A percentile compares a stretch with the other conserved stretches of the same genome.
phyloP scores from a whole-genome alignment of 1,140 invertebrate species.

The Propsilocerus akamusi region DNA sequence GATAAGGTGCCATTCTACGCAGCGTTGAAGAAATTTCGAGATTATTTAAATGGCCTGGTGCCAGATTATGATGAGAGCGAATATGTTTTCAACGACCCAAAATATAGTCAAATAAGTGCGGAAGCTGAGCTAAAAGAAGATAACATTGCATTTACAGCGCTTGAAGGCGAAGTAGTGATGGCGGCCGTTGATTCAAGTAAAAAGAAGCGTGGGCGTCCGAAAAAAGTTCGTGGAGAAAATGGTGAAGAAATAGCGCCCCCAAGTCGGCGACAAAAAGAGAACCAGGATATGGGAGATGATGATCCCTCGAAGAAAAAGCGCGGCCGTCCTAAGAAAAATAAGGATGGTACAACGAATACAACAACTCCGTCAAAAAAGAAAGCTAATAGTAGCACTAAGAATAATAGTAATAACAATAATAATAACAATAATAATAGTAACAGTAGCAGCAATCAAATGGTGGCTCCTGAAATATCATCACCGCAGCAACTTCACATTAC shows the following conservation, averaged over 20 bases:
- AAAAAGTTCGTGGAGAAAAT: slow-evolving; percentile 61
- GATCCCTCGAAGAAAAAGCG: slow-evolving; percentile 51
- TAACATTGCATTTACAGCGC: slow-evolving; percentile 9
- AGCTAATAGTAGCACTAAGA: slow-evolving; percentile 23
- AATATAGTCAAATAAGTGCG: slow-evolving; percentile 35
- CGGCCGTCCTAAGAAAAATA: slow-evolving; percentile 67
- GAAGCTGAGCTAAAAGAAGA: slow-evolving; percentile 29
- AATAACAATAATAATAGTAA: slow-evolving; percentile 16
- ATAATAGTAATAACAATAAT: slow-evolving; percentile 14
- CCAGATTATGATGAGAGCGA: slow-evolving; percentile 76
- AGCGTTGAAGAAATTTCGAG: slow-evolving; percentile 84
- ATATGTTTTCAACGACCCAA: slow-evolving; percentile 72
- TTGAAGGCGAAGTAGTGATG: background rate
- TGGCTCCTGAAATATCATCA: background rate
- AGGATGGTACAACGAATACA: slow-evolving; percentile 24
- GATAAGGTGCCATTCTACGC: slow-evolving; percentile 96
- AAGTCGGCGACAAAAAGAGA: slow-evolving; percentile 7
- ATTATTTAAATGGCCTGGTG: slow-evolving; percentile 84
- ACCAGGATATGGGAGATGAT: background rate
- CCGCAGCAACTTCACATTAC: background rate
- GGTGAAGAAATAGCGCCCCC: slow-evolving; percentile 26
- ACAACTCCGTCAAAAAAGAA: slow-evolving; percentile 24
- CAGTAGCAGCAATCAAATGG: slow-evolving; percentile 12
- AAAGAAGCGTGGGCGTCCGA: slow-evolving; percentile 73
- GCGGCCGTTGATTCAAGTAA: slow-evolving; percentile 49